A percentile compares a stretch with the other conserved stretches of the same genome.
phyloP scores from a whole-genome alignment of 2,113 vertebrate genomes.

The Neodontobutis hainanensis region DNA sequence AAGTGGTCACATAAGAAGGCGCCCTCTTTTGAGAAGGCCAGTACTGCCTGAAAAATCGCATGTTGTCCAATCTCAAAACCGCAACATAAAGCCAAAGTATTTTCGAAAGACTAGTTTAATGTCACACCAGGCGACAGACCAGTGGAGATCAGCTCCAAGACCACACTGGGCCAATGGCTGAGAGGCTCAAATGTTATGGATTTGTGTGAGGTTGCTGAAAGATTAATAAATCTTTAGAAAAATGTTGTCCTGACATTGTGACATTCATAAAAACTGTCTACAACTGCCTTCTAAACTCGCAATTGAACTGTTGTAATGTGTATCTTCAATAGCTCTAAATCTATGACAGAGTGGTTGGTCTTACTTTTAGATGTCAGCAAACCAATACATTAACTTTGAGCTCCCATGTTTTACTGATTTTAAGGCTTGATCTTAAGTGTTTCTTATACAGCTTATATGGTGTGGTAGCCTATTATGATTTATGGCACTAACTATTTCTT shows the following conservation, averaged over 20 bases:
- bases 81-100: slow-evolving; percentile 10
- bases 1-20: slow-evolving; percentile 4
- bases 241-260: not conserved
- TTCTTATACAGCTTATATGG: too few species aligned
- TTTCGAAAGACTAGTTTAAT: slow-evolving; percentile 20
- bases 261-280: too few species aligned
- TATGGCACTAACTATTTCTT: not conserved
- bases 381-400: too few species aligned
- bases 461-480: too few species aligned
- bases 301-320: too few species aligned
- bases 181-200: too few species aligned
- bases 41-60: not conserved
- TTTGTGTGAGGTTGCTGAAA: not conserved
- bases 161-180: not conserved
- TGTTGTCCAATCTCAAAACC: not conserved
- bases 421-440: too few species aligned
- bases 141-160: slow-evolving; percentile 12
- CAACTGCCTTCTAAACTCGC: too few species aligned
- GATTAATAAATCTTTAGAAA: not conserved
- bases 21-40: not conserved
- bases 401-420: too few species aligned
- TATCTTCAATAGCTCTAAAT: too few species aligned
- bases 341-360: too few species aligned
- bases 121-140: not conserved
- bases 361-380: too few species aligned